Conservation (phyloP, 1,140 invertebrate species). For the Cardiocondyla obscurior region DNA sequence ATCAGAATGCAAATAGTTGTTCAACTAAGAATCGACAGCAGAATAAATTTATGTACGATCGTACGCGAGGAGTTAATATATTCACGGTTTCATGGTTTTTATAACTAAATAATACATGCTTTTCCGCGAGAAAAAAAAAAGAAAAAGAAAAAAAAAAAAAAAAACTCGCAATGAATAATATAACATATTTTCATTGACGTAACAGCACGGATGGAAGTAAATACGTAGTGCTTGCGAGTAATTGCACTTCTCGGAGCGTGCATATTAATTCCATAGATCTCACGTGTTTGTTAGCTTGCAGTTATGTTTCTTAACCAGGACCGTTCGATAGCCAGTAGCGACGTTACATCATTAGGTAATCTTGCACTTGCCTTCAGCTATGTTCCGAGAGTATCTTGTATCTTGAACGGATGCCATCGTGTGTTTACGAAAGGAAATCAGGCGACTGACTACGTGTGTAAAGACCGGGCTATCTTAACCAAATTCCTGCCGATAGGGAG, state of each 20-base stretch:
- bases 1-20: constrained; percentile 67
- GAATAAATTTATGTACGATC: constrained; percentile 65
- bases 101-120: not conserved
- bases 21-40: constrained; percentile 50
- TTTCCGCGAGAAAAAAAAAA: not conserved
- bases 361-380: constrained; percentile 16
- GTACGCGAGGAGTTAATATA: constrained; percentile 14
- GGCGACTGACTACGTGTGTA: constrained; percentile 55
- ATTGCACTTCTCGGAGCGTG: not conserved
- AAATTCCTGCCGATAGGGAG: constrained; percentile 61
- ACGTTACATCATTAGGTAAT: constrained; percentile 38
- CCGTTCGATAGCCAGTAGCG: constrained; percentile 33
- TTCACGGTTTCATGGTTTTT: not conserved
- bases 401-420: not conserved
- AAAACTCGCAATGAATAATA: constrained; percentile 2
- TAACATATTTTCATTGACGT: not conserved
- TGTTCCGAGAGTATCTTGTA: constrained; percentile 40
- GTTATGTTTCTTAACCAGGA: not conserved
- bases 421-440: constrained; percentile 72
- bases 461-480: constrained; percentile 67
- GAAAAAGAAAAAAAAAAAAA: too few relatives aligned
- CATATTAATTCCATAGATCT: not conserved
- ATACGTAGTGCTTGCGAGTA: not conserved
- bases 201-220: not conserved
- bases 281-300: not conserved